Conservation (phyloP, 2,888 invertebrate genomes). For the Deilephila elpenor region DNA sequence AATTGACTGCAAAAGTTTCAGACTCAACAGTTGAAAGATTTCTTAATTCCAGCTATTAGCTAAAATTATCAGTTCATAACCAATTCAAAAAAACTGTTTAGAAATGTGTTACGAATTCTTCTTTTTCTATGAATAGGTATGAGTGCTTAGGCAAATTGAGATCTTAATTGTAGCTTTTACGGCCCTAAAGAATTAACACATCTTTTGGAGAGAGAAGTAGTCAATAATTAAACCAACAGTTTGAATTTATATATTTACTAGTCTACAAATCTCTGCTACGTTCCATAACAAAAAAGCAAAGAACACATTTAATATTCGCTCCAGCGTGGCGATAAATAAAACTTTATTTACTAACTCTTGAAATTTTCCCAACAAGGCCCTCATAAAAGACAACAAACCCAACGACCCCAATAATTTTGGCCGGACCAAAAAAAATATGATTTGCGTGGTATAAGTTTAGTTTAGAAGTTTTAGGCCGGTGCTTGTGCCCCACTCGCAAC, state of each 20-base stretch:
- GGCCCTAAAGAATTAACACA: too few relatives aligned
- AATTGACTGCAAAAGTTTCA: not conserved
- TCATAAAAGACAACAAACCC: slow-evolving; percentile 27
- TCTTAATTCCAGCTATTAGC: not conserved
- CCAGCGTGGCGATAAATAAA: slow-evolving; percentile 41
- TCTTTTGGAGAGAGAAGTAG: too few relatives aligned
- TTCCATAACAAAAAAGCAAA: slow-evolving; percentile 3
- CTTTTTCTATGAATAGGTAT: too few relatives aligned
- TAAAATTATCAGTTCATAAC: not conserved
- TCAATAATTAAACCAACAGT: too few relatives aligned
- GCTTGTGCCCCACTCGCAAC: slow-evolving; percentile 51
- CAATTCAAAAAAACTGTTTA: not conserved
- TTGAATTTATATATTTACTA: too few relatives aligned
- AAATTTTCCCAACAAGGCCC: slow-evolving; percentile 19
- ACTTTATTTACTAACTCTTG: slow-evolving; percentile 31
- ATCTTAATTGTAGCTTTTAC: too few relatives aligned
- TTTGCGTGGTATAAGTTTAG: slow-evolving; percentile 55
- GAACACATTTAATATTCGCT: slow-evolving; percentile 31
- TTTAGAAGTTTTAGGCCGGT: slow-evolving; percentile 71
- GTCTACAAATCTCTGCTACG: too few relatives aligned
- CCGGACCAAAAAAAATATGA: slow-evolving; percentile 25
- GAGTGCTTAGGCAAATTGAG: too few relatives aligned
- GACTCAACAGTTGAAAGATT: not conserved
- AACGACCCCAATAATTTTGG: slow-evolving; percentile 28
- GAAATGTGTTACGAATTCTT: not conserved